phyloP scores from a whole-genome alignment of 2,888 invertebrate genomes.

The Phania funesta region DNA sequence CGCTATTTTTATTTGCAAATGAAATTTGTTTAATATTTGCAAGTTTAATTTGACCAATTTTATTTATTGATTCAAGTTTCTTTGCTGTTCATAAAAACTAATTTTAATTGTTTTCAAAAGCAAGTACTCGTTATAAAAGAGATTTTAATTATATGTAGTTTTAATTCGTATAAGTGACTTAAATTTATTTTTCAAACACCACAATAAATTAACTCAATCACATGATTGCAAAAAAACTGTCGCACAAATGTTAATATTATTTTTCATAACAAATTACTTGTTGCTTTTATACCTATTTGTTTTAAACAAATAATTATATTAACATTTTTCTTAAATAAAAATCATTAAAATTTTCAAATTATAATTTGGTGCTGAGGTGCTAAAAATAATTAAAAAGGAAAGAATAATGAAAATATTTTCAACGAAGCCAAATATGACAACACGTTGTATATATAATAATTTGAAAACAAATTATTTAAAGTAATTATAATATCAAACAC shows the following conservation, averaged over 20 bases:
- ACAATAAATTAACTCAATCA: too few relatives aligned
- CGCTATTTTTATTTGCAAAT: too few relatives aligned
- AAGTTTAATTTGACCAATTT: too few relatives aligned
- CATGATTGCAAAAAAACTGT: background rate
- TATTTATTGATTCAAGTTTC: too few relatives aligned
- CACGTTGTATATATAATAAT: conserved; percentile 35
- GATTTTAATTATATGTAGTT: too few relatives aligned
- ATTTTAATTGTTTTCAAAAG: too few relatives aligned
- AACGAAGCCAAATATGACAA: background rate
- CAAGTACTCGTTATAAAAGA: too few relatives aligned
- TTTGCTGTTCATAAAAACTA: too few relatives aligned
- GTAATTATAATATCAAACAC: conserved; percentile 55
- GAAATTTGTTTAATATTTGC: too few relatives aligned
- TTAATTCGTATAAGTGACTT: too few relatives aligned
- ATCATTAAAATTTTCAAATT: conserved; percentile 18
- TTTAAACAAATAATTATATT: conserved; percentile 29
- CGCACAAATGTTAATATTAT: conserved; percentile 8
- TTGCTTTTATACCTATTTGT: conserved; percentile 1
- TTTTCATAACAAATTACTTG: conserved; percentile 9
- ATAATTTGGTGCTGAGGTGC: conserved; percentile 52
- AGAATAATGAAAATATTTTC: background rate
- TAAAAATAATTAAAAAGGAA: conserved; percentile 60
- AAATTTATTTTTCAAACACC: too few relatives aligned
- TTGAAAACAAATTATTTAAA: conserved; percentile 51
- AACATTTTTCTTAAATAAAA: conserved; percentile 13